Evolutionary conservation across 2,888 invertebrate genomes (phyloP), one percentile per base, ranked within the genome.

Genomic region (Tubiluchus corallicola): DNA sequence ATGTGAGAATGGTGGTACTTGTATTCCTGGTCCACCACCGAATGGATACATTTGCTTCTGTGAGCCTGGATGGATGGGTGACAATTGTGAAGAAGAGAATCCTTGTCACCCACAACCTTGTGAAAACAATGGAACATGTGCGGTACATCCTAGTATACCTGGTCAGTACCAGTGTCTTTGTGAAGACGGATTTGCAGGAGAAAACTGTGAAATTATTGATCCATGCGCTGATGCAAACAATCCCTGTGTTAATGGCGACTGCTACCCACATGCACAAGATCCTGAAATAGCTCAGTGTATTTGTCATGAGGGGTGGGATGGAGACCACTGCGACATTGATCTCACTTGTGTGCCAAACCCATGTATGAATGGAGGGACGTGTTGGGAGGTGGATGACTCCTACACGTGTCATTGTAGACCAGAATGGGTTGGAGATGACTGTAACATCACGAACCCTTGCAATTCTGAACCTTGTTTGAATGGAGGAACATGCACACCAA

Each of bases 211-310:
- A n/a, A n/a, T n/a, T n/a, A n/a, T n/a, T n/a, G n/a, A n/a, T n/a
- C 29, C 9, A n/a, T 29, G 9, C 29, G 29, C 29, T n/a, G 9
- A n/a, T 29, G 9, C n/a, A n/a, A 29, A 9, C 29, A 9, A 29
- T n/a, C 29, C 29, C 29, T 29, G 29, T n/a, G 29, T 29, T 29
- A 29, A 29, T n/a, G 29, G 29, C 29, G 29, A 29, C n/a, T 29
- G 29, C 29, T n/a, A 29, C n/a, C 29, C n/a, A 9, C 9, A 9
- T 9, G 9, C 29, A n/a, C 9, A n/a, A 29, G n/a, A n/a, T n/a
- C 9, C 9, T 9, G n/a, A 9, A 9, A n/a, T 9, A 29, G 29
- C 29, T 9, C 9, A 9, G 29, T 29, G 29, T n/a, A 29, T 29
- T 29, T 29, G 29, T n/a, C n/a, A 9, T n/a, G 29, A 29, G 29